Conservation (phyloP, 2,888 invertebrate species). For the Clistopyga incitator region DNA sequence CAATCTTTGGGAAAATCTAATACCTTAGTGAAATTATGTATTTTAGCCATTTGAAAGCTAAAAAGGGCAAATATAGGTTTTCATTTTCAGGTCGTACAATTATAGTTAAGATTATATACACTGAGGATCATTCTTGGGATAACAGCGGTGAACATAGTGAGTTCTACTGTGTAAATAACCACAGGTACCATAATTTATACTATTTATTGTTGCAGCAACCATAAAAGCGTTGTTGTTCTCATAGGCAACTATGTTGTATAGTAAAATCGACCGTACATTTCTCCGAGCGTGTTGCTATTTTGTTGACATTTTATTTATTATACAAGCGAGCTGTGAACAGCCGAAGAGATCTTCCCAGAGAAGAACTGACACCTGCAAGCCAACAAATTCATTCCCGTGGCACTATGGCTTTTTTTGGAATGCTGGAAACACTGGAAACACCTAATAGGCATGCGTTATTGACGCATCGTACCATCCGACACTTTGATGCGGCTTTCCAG, state of each 20-base stretch:
- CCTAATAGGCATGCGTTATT: constrained; percentile 22
- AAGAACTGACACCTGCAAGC: constrained; percentile 10
- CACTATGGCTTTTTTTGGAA: constrained; percentile 19
- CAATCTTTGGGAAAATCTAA: neutral
- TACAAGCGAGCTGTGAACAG: neutral
- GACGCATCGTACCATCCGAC: constrained; percentile 13
- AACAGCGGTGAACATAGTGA: no score
- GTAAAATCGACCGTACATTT: no score
- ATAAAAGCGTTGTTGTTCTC: no score
- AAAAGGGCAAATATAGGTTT: constrained; percentile 10
- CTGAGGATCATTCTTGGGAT: no score
- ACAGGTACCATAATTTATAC: no score
- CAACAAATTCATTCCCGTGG: constrained; percentile 23
- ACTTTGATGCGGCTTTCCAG: constrained; percentile 48
- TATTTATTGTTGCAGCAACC: no score
- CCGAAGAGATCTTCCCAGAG: neutral
- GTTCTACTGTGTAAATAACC: no score
- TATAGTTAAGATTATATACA: neutral
- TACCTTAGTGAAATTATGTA: neutral
- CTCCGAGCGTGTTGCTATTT: neutral
- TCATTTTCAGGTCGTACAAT: neutral
- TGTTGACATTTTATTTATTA: neutral
- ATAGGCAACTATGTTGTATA: no score
- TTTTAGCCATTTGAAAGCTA: neutral
- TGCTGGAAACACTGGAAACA: constrained; percentile 25